Conservation (phyloP, 1,140 invertebrate genomes). For the Apis mellifera region Amel_HAv3.1 CM009942.2:7908001-7908500, state of each 20-base stretch:
- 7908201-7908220: constrained; percentile 65
- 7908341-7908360: constrained; percentile 80
- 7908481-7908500: constrained; percentile 58
- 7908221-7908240: constrained; percentile 61
- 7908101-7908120: constrained; percentile 64
- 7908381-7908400: constrained; percentile 72
- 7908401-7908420: constrained; percentile 62
- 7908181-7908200: constrained; percentile 80
- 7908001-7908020: constrained; percentile 50
- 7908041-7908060: background rate
- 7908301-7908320: constrained; percentile 70
- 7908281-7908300: constrained; percentile 71
- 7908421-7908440: constrained; percentile 54
- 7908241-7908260: constrained; percentile 26
- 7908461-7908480: constrained; percentile 66
- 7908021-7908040: constrained; percentile 3
- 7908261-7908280: constrained; percentile 71
- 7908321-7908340: constrained; percentile 80
- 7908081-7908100: constrained; percentile 61
- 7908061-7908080: constrained; percentile 43
- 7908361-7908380: constrained; percentile 81
- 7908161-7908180: constrained; percentile 81
- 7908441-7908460: constrained; percentile 74
- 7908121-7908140: constrained; percentile 51
- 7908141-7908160: constrained; percentile 71